Evolutionary conservation across 2,797 vertebrate genomes (phyloP).

Genomic region (Rallus crepitans): DNA sequence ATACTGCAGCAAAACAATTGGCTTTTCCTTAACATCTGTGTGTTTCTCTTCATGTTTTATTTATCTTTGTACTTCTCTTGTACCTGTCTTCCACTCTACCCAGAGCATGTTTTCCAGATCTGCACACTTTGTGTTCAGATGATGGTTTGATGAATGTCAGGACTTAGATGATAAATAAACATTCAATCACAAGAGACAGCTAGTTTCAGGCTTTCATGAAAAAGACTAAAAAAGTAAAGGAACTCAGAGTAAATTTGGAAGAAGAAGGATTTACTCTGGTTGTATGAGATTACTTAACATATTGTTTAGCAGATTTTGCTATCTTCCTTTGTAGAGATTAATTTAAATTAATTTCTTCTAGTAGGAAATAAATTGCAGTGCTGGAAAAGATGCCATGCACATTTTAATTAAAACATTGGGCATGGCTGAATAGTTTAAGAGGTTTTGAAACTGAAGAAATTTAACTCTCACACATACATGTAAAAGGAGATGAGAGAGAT

Average conservation of each 20-base stretch:
- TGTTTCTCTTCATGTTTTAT: neutral
- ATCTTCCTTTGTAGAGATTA: neutral
- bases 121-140: neutral
- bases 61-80: neutral
- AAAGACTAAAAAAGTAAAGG: neutral
- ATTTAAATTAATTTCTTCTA: constrained; percentile 18
- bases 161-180: neutral
- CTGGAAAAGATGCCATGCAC: neutral
- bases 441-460: neutral
- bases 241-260: neutral
- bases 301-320: neutral
- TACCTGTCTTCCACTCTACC: neutral
- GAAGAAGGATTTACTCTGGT: neutral
- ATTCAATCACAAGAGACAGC: neutral
- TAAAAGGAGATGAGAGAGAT: neutral
- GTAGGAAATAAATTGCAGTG: neutral
- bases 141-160: neutral
- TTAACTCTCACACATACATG: neutral
- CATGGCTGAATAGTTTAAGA: neutral
- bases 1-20: neutral
- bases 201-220: neutral
- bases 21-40: neutral
- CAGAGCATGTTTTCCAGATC: neutral
- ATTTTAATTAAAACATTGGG: constrained; percentile 2
- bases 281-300: neutral